Percentiles rank a stretch among this genome's conserved stretches.
Evolutionary conservation across 2,888 invertebrate species (phyloP).

Genomic region (Ditula angustiorana): DNA sequence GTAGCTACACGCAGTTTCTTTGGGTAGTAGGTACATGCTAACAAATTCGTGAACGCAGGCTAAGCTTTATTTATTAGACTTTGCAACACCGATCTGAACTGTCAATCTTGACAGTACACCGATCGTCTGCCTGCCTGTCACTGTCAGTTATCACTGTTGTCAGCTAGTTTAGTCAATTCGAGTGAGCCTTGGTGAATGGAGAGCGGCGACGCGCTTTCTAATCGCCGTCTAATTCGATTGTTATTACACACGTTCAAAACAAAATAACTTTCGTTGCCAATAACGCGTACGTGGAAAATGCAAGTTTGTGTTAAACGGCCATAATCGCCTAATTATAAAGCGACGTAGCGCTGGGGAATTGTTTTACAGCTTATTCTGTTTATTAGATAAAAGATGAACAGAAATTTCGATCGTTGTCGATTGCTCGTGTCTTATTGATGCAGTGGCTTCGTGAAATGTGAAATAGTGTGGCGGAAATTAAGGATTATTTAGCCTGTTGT

Average conservation of each 20-base stretch:
- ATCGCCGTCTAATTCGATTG: conserved; percentile 38
- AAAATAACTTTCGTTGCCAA: conserved; percentile 28
- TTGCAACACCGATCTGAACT: conserved; percentile 27
- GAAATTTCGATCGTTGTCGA: conserved; percentile 64
- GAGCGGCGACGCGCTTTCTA: conserved; percentile 40
- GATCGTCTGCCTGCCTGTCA: conserved; percentile 25
- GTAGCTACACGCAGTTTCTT: too few relatives aligned
- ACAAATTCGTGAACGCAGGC: too few relatives aligned
- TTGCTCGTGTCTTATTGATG: conserved; percentile 61
- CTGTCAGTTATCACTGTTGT: too few relatives aligned
- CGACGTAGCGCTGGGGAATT: conserved; percentile 7
- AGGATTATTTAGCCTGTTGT: conserved; percentile 61
- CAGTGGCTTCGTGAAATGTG: conserved; percentile 72
- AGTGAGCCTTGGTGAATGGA: conserved; percentile 36
- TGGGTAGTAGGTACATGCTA: too few relatives aligned
- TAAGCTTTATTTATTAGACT: not conserved
- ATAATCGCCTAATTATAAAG: conserved; percentile 5
- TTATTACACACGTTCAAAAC: conserved; percentile 36
- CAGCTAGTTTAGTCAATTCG: conserved; percentile 40
- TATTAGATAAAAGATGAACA: conserved; percentile 69
- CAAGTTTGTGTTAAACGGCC: conserved; percentile 33
- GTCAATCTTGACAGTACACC: conserved; percentile 39
- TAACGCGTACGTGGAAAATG: conserved; percentile 30
- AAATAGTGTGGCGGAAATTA: conserved; percentile 59
- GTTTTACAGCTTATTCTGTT: conserved; percentile 23